Evolutionary conservation across 2,888 invertebrate species (phyloP), one percentile per base, ranked within the genome.

Genomic region (Macrostomum cliftonense): DNA sequence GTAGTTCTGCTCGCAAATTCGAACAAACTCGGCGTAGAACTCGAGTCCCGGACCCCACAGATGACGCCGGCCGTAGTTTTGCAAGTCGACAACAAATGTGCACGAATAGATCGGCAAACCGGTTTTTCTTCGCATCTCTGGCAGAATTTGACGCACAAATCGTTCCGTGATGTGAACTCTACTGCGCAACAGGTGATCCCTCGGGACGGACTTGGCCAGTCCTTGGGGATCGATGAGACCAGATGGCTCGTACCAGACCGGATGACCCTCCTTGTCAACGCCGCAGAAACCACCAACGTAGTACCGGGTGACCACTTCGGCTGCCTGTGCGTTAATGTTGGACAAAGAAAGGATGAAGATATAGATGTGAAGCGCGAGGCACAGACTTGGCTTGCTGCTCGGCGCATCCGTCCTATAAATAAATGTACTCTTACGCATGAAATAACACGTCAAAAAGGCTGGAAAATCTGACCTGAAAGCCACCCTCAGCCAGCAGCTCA

Each of bases 161-260:
- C 71, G 63, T 63, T 85, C 85, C 51, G 85, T 65, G 36, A 58
- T 58, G 39, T 61, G 71, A 5, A 83, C 74, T 12, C 82, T 77
- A 67, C 77, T 75, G 55, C 78, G 77, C 53, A 84, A 78, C 59
- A 83, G 75, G 56, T 85, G 85, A 2, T 77, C 76, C 57, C 79
- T 77, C 4, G 77, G 75, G 1, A 78, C 77, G 1, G 81, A 77
- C 61, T 84, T 82, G 54, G 86, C 71, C 53, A 84, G 28, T 4
- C 69, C 70, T 61, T 63, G 66, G 47, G 83, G 76, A 64, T 89
- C 88, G 54, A 85, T 69, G 0, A 81, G 81, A 54, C 79, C 77
- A 63, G 86, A 82, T 0, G 84, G 84, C 37, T 85, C 76, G 12
- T 85, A 75, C 58, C 83, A 78, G n/a, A 87, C 81, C 77, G 73